Base-by-base conservation (phyloP, 2,888 invertebrate genomes). In the Polyploca ridens region DNA sequence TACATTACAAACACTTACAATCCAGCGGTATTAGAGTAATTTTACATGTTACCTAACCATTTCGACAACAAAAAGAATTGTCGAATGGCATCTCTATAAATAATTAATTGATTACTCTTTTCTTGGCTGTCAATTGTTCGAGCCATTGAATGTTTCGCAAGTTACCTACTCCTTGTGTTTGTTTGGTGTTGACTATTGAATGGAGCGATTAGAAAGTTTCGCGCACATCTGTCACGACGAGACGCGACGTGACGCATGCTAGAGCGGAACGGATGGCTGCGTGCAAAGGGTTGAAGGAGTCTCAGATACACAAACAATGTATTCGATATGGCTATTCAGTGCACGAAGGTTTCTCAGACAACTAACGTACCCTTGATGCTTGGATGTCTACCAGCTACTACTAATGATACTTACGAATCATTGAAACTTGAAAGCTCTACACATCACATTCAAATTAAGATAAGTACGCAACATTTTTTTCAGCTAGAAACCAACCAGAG, bases 141-240 rank as follows among this genome's bases (percentile, higher is more conserved):
- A 82, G 81, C 75, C 82, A 84, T 89, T 87, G 86, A 83, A 81
- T 74, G 82, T 92, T 91, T 90, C 90, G 89, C 89, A 90, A 93
- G 85, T 83, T 83, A 84, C 83, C 81, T 85, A 86, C 86, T 88
- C 83, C 81, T 86, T 79, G 79, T 83, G 69, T 85, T 89, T 90
- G 90, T 90, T 90, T 89, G 87, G 78, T 71, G 79, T 82, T 76
- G 70, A 70, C 72, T 84, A 85, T 88, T 90, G 86, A 89, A 92
- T 90, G 78, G 85, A 84, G 84, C 89, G 90, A 92, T 93, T 92
- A 92, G 92, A 93, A 93, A 93, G 93, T 90, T 85, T 85, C 78
- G 81, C 85, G 84, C 83, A 84, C 93, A 94, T 91, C 93, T 93
- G 93, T 92, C 92, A 91, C 89, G 89, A 84, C 79, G 80, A 81